phyloP scores from a whole-genome alignment of 2,113 vertebrate genomes.

The Pithys albifrons region DNA sequence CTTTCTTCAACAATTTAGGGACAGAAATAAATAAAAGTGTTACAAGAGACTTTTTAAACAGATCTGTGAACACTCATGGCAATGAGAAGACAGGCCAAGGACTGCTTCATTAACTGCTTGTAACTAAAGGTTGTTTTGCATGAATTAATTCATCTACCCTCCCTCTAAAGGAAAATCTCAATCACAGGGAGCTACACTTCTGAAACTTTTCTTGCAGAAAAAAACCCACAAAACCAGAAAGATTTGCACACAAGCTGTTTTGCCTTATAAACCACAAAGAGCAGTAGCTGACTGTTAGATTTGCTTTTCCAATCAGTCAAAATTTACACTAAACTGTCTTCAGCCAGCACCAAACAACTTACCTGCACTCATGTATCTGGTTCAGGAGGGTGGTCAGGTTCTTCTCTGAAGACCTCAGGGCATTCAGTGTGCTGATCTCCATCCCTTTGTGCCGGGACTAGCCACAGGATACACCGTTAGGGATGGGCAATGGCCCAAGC shows the following conservation, averaged over 20 bases:
- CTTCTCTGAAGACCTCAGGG: slow-evolving; percentile 72
- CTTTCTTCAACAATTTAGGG: not conserved
- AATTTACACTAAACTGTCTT: not conserved
- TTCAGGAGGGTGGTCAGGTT: slow-evolving; percentile 75
- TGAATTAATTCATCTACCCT: not conserved
- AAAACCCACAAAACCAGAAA: not conserved
- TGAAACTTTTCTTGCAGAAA: not conserved
- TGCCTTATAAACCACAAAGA: not conserved
- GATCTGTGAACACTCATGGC: not conserved
- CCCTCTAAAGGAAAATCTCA: not conserved
- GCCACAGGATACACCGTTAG: not conserved
- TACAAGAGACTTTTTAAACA: not conserved
- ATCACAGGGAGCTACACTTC: not conserved
- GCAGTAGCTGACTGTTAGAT: rapidly evolving
- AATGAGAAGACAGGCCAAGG: not conserved
- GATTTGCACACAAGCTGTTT: not conserved
- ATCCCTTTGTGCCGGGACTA: slow-evolving; percentile 74
- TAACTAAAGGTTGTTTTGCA: not conserved
- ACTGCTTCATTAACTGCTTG: not conserved
- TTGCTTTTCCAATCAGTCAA: not conserved
- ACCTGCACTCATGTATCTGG: slow-evolving; percentile 81
- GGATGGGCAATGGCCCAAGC: not conserved
- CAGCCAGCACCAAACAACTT: not conserved
- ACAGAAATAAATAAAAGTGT: not conserved
- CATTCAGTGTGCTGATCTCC: slow-evolving; percentile 55